Base-by-base conservation (phyloP, 1,140 invertebrate species). In the Bombus cullumanus region DNA sequence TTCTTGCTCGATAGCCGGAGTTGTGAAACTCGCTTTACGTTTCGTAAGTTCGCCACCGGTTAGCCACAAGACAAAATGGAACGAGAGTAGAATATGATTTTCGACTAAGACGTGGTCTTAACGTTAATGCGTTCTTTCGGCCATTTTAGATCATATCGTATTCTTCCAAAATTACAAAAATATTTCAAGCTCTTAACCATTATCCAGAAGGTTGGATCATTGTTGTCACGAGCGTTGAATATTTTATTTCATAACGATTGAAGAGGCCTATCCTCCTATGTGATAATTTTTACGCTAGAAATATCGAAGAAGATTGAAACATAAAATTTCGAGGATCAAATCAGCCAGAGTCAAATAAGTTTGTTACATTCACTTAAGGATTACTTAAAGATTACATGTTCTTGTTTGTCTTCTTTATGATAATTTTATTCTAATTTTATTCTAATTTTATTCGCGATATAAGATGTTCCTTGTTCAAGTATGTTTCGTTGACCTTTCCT, bases 61-160 rank as follows among this genome's bases (percentile, higher is more conserved):
- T 59, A 68, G 64, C 22, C 68, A 34, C 69, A 37, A 59, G 57
- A 72, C 77, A 25, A 57, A 75, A 75, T n/a, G 43, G 39, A 57
- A 85, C 84, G 79, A 74, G 79, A 43, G 69, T 57, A 12, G 84
- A 81, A 75, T 81, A 68, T 10, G 39, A 85, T 81, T 85, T 81
- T 81, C 53, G 39, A 13, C 10, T 13, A 18, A 6, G 43, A 39
- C 31, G 9, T 37, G 12, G 64, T 28, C 3, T 41, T 10, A 62
- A 62, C 28, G 28, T n/a, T 62, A n/a, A n/a, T 62, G 9, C 28
- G 2, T 62, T 62, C 59, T n/a, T n/a, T 62, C 59, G 18, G 18
- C 47, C 47, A n/a, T 62, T 62, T 62, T n/a, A 12, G 4, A 62
- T 62, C 25, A 4, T 13, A n/a, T 62, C 28, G 59, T 62, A n/a